These are phyloP conservation scores for Bos taurus DNA, from an alignment of 2,113 vertebrate species.

Conservation along the genomic window DNA sequence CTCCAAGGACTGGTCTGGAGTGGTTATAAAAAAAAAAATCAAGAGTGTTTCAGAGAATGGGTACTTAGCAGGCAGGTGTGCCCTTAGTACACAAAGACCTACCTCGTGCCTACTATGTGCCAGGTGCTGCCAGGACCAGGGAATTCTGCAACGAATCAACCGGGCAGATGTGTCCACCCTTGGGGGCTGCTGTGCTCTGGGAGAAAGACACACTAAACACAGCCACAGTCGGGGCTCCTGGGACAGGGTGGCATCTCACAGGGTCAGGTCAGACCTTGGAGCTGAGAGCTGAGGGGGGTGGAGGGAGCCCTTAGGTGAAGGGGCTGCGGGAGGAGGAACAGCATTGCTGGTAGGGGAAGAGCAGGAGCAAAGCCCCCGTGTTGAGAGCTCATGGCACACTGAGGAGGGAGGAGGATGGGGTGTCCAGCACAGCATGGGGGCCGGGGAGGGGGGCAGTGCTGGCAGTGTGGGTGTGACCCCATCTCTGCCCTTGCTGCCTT, in stretches of 20 bases:
- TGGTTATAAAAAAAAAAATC: not conserved
- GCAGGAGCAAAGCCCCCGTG: not conserved
- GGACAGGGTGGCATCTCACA: not conserved
- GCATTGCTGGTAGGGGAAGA: not conserved
- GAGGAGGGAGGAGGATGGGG: not conserved
- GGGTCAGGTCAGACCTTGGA: not conserved
- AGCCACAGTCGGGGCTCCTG: not conserved
- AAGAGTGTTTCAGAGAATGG: not conserved
- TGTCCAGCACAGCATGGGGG: rapidly evolving
- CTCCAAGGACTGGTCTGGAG: not conserved
- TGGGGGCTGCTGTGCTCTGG: not conserved
- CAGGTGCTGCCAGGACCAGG: not conserved
- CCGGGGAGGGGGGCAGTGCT: not conserved
- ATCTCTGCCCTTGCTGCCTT: not conserved
- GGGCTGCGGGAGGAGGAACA: not conserved
- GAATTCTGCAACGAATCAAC: not conserved
- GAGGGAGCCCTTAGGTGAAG: not conserved
- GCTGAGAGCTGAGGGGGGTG: not conserved
- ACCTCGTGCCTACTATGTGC: not conserved
- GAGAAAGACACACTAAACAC: not conserved
- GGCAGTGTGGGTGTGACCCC: not conserved
- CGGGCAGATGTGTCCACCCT: not conserved
- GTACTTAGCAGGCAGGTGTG: not conserved
- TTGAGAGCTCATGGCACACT: not conserved
- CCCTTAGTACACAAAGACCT: not conserved